Evolutionary conservation across 2,888 invertebrate genomes (phyloP).

Genomic region (Synanthedon andrenaeformis): DNA sequence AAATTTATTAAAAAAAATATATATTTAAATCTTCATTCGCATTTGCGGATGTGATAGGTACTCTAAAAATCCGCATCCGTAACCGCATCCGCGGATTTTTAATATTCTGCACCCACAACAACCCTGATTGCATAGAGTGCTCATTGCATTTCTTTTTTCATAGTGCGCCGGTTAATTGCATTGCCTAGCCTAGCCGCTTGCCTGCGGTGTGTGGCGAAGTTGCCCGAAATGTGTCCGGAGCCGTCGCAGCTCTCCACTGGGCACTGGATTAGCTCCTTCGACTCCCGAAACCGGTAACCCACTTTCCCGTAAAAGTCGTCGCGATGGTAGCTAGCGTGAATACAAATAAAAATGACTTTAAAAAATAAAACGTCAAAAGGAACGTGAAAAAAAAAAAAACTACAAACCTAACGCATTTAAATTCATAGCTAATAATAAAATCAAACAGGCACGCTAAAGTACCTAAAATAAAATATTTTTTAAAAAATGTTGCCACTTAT

Average conservation of each 20-base stretch:
- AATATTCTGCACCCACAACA: too few species aligned
- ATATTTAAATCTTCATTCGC: too few species aligned
- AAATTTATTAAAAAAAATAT: too few species aligned
- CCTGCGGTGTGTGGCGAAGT: slow-evolving; percentile 91
- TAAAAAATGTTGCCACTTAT: slow-evolving; percentile 10
- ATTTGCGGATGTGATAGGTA: too few species aligned
- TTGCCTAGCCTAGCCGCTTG: slow-evolving; percentile 61
- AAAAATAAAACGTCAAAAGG: slow-evolving; percentile 10
- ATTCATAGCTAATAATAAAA: slow-evolving; percentile 3
- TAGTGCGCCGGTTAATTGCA: not conserved
- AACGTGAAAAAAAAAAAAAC: slow-evolving; percentile 12
- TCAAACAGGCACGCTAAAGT: not conserved
- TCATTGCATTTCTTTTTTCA: too few species aligned
- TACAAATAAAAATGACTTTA: slow-evolving; percentile 11
- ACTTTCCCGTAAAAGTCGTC: slow-evolving; percentile 54
- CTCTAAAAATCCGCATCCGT: not conserved
- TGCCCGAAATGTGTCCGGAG: slow-evolving; percentile 88
- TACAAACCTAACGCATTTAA: slow-evolving; percentile 8
- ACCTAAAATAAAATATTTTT: slow-evolving; percentile 1
- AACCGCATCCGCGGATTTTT: not conserved
- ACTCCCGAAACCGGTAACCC: slow-evolving; percentile 72
- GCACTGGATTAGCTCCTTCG: slow-evolving; percentile 83
- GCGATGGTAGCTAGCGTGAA: slow-evolving; percentile 43
- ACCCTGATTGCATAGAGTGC: too few species aligned
- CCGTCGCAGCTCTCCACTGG: slow-evolving; percentile 86